Evolutionary conservation across 2,113 vertebrate species (phyloP), one percentile per base, ranked within the genome.

Genomic region (Myotis lucifugus): DNA sequence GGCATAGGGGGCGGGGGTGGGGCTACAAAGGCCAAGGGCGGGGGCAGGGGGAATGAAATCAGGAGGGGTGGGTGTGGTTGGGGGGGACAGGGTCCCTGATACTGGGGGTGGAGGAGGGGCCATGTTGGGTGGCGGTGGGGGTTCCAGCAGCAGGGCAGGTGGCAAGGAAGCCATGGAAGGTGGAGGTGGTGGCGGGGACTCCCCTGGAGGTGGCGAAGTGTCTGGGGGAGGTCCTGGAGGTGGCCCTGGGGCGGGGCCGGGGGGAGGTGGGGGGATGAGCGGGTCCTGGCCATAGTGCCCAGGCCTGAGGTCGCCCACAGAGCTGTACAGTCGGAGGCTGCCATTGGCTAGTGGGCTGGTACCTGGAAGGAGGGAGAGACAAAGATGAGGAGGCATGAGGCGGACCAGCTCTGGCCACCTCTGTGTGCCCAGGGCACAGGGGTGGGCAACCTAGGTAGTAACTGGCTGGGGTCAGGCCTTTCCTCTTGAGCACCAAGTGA

Each of bases 251-350:
- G 98, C 99, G 27, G 99, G 98, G 59, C 98, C 98, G 1, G 98
- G 94, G 0, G 99, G 98, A 0, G 99, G 99, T 0, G 99, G 99
- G 0, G 99, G 99, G 40, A 99, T 99, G 95, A 99, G 98, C 7
- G 98, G 98, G 40, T 98, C 98, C 18, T 98, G 98, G 77, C 95
- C 79, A 4, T 97, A 97, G 25, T 97, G 95, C 66, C 88, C 96
- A 0, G 97, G 97, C 91, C 98, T 97, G 67, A 98, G 96, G 98
- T 99, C 98, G 93, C 98, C 99, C 97, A 88, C 98, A 1, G 98
- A 99, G 96, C 98, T 98, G 97, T 98, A 99, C 37, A 98, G 79
- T 0, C 99, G 99, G 66, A 98, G 96, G 92, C 96, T 98, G 50
- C 98, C 98, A 10, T 99, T 98, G 90, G 98, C 34, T 5, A 97